A percentile compares a stretch with the other conserved stretches of the same genome.
Evolutionary conservation across 1,140 invertebrate genomes (phyloP).

Genomic region (Aphis craccivora): DNA sequence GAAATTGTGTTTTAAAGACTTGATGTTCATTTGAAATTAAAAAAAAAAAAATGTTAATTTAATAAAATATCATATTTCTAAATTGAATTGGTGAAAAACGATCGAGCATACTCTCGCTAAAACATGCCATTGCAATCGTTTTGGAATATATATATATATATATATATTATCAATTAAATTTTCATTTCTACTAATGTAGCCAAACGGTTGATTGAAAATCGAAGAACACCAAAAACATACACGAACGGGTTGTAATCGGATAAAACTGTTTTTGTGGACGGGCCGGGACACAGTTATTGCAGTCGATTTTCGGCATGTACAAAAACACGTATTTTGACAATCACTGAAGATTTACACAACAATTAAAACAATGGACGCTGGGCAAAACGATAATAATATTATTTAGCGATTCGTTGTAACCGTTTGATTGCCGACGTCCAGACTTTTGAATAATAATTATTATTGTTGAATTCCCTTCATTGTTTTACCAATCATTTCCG

Average conservation of each 20-base stretch:
- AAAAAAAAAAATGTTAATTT: background rate
- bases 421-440: background rate
- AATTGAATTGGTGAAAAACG: background rate
- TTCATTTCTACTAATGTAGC: background rate
- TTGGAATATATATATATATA: background rate
- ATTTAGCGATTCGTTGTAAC: background rate
- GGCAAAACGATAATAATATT: background rate
- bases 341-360: background rate
- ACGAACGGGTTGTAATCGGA: background rate
- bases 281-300: too few relatives aligned
- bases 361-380: background rate
- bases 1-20: background rate
- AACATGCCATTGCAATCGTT: background rate
- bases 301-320: background rate
- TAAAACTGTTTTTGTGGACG: slow-evolving; percentile 20
- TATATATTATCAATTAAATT: slow-evolving; percentile 39
- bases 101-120: background rate
- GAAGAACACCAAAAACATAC: slow-evolving; percentile 22
- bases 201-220: background rate
- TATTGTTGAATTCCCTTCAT: background rate
- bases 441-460: slow-evolving; percentile 32
- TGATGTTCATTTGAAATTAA: background rate
- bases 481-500: slow-evolving; percentile 10
- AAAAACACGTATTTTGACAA: slow-evolving; percentile 22
- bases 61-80: background rate